Conservation (phyloP, 2,888 invertebrate genomes). For the Yponomeuta malinellus region DNA sequence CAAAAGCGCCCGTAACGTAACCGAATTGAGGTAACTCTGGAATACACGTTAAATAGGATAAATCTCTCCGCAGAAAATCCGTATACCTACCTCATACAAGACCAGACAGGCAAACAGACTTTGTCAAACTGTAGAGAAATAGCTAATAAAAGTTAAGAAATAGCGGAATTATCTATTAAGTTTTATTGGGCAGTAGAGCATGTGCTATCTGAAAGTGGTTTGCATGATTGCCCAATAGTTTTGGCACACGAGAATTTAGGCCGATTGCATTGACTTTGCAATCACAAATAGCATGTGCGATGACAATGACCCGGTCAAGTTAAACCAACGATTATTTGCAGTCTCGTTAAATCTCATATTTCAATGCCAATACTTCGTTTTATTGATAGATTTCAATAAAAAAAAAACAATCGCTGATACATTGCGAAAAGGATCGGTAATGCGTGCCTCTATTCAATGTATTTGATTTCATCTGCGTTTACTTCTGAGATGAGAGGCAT, state of each 20-base stretch:
- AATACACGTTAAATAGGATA: too few species aligned
- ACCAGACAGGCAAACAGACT: not conserved
- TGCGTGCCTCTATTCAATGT: too few species aligned
- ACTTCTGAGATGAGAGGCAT: too few species aligned
- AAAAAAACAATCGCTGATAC: not conserved
- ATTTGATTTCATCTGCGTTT: too few species aligned
- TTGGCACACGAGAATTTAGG: not conserved
- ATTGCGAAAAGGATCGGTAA: not conserved
- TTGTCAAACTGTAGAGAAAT: not conserved
- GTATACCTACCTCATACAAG: not conserved
- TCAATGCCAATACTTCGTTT: not conserved
- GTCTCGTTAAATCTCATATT: not conserved
- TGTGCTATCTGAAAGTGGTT: constrained; percentile 9
- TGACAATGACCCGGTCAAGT: not conserved
- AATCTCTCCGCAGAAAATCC: too few species aligned
- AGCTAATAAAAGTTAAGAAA: constrained; percentile 14
- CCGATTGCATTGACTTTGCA: constrained; percentile 1
- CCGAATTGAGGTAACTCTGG: too few species aligned
- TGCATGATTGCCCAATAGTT: constrained; percentile 8
- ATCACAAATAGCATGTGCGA: not conserved
- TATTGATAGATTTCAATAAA: not conserved
- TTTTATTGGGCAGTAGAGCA: constrained; percentile 11
- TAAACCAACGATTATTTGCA: not conserved
- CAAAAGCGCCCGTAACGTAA: too few species aligned
- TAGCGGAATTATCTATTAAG: constrained; percentile 7